phyloP scores from a whole-genome alignment of 2,113 vertebrate species.

The Tenrec ecaudatus region DNA sequence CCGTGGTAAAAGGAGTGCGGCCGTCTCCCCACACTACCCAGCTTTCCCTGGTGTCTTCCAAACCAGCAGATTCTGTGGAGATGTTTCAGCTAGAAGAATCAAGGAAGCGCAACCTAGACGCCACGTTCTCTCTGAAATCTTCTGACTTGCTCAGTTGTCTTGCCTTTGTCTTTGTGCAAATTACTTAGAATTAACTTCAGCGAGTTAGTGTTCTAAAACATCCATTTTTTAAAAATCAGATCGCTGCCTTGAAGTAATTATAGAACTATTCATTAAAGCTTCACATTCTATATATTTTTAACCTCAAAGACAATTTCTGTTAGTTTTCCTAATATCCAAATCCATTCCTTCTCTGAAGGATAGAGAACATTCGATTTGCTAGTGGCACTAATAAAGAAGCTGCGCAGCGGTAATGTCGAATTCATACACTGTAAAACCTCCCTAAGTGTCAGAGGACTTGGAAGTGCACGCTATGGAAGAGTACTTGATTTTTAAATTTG shows the following conservation, averaged over 20 bases:
- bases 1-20: background rate
- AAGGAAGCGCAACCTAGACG: background rate
- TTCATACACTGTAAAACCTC: background rate
- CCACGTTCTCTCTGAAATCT: background rate
- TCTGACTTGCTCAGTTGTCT: background rate
- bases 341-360: background rate
- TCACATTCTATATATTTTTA: conserved; percentile 46
- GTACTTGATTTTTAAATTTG: conserved; percentile 36
- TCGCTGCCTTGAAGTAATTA: conserved; percentile 52
- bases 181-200: conserved; percentile 3
- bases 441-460: conserved; percentile 3
- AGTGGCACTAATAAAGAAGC: background rate
- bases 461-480: background rate
- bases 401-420: background rate
- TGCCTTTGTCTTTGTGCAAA: conserved; percentile 49
- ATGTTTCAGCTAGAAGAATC: background rate
- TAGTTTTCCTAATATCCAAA: conserved; percentile 34
- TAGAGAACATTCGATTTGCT: conserved; percentile 33
- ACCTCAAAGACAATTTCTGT: conserved; percentile 41
- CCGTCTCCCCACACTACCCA: background rate
- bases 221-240: background rate
- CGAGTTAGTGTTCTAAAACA: conserved; percentile 15
- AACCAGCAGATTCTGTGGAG: too few species aligned
- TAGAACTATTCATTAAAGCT: conserved; percentile 21
- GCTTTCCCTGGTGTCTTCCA: background rate